Conservation (phyloP, 2,797 vertebrate genomes). For the Schizopygopsis pylzovi region DNA sequence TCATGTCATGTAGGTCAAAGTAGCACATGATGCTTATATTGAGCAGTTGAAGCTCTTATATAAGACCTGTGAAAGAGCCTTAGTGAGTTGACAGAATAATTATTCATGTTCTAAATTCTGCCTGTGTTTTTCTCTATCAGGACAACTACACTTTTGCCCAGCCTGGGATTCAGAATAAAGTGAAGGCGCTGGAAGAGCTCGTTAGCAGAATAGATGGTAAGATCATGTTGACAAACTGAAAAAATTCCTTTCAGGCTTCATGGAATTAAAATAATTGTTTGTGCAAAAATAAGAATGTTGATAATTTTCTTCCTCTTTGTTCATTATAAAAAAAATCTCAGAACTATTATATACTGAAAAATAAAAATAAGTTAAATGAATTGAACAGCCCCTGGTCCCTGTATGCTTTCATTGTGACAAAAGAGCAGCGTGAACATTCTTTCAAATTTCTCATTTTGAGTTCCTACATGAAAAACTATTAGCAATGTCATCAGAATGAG, state of each 20-base stretch:
- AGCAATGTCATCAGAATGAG: background rate
- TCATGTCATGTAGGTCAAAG: background rate
- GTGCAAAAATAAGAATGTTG: background rate
- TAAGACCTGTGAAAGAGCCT: background rate
- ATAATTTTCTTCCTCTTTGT: background rate
- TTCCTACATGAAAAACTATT: too few relatives aligned
- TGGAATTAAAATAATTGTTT: background rate
- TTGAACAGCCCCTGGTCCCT: too few relatives aligned
- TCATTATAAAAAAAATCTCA: background rate
- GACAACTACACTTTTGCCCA: conserved; percentile 99
- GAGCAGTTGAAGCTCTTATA: background rate
- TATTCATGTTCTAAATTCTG: conserved; percentile 29
- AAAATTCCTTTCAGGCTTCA: background rate
- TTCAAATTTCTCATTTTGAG: background rate
- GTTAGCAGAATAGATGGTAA: conserved; percentile 96
- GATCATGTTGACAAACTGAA: conserved; percentile 55
- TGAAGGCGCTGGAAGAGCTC: conserved; percentile 95
- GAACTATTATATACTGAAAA: background rate
- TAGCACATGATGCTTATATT: background rate
- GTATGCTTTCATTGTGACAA: background rate
- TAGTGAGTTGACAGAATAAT: background rate
- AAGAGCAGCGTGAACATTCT: background rate
- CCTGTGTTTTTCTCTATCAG: conserved; percentile 70
- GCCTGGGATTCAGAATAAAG: conserved; percentile 97
- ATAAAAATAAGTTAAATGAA: background rate